Evolutionary conservation across 1,140 invertebrate species (phyloP).

Genomic region (Eriocheir sinensis): DNA sequence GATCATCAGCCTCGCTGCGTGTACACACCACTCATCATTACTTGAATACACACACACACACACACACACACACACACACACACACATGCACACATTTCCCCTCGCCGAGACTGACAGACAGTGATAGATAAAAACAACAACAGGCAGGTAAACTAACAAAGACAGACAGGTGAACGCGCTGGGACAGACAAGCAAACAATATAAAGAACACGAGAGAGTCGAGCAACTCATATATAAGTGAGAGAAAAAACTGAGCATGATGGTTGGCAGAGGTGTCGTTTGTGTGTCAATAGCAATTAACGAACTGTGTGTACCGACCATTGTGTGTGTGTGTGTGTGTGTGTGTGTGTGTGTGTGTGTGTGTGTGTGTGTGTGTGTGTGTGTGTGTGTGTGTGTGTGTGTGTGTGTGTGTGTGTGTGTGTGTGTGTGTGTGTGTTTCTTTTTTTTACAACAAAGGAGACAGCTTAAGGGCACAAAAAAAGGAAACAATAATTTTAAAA

Average conservation of each 20-base stretch:
- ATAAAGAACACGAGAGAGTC: background rate
- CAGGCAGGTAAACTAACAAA: background rate
- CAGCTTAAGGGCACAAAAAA: too few species aligned
- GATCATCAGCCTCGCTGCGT: too few species aligned
- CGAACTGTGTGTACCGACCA: background rate
- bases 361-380: slow-evolving; percentile 22
- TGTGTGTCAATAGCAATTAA: slow-evolving; percentile 9
- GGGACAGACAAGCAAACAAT: background rate
- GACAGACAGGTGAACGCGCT: background rate
- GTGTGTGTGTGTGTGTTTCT: too few species aligned
- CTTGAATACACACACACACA: too few species aligned
- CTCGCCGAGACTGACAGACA: too few species aligned
- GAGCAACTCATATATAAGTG: background rate
- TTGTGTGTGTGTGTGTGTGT: slow-evolving; percentile 1
- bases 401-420: background rate
- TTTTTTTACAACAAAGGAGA: too few species aligned
- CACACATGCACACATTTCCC: too few species aligned
- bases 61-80: too few species aligned
- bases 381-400: background rate
- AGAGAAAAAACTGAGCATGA: background rate
- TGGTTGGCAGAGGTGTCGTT: background rate
- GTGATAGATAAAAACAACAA: too few species aligned
- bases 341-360: slow-evolving; percentile 13
- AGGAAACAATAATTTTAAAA: too few species aligned
- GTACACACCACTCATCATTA: too few species aligned